Conservation (phyloP, 2,113 vertebrate genomes). For the Oriolus oriolus region DNA sequence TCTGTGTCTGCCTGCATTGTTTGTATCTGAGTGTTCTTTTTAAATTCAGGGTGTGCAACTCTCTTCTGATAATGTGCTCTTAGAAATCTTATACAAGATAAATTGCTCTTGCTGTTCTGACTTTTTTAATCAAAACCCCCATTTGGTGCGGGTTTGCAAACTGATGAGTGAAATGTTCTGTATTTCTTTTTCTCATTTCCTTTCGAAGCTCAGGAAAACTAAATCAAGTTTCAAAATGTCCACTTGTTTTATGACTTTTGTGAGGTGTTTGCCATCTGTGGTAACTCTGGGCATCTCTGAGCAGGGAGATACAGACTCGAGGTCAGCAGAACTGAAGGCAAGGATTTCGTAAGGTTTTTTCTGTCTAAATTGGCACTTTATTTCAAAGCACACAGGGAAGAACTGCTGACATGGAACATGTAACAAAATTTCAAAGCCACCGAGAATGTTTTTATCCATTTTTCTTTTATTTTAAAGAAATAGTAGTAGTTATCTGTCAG, state of each 20-base stretch:
- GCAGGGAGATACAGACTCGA: neutral
- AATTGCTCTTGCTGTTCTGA: neutral
- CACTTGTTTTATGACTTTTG: neutral
- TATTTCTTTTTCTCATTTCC: neutral
- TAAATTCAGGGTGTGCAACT: neutral
- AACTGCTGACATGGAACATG: neutral
- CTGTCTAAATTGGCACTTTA: neutral
- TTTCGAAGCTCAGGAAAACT: neutral
- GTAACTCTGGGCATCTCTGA: neutral
- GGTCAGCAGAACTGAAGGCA: neutral
- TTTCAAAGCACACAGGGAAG: neutral
- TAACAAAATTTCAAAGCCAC: neutral
- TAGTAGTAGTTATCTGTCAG: neutral
- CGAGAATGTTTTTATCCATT: neutral
- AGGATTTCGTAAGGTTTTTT: neutral
- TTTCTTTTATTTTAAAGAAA: constrained; percentile 5
- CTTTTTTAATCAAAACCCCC: neutral
- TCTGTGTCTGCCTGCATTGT: neutral
- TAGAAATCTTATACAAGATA: neutral
- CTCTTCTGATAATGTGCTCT: neutral
- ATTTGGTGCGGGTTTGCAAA: neutral
- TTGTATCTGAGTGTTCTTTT: neutral
- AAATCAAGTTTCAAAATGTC: neutral
- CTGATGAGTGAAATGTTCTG: neutral
- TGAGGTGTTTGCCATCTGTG: neutral